A percentile compares a stretch with the other conserved stretches of the same genome.
phyloP scores from a whole-genome alignment of 1,140 invertebrate genomes.

The Hypothenemus hampei region DNA sequence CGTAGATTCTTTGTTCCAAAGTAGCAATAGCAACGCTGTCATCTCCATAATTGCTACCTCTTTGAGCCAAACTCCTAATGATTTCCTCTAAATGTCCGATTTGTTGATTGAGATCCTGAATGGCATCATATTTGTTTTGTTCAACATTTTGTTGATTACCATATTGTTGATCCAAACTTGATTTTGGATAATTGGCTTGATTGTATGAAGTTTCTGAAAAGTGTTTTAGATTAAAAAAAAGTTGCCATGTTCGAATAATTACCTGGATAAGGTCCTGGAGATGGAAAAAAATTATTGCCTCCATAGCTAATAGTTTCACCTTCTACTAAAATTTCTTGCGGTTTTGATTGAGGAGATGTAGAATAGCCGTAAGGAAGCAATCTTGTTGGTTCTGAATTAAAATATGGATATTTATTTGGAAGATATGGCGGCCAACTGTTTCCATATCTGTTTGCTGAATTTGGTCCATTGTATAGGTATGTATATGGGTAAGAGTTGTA shows the following conservation, averaged over 20 bases:
- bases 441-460: conserved; percentile 5
- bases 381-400: neutral
- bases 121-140: conserved; percentile 12
- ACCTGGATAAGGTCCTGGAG: conserved; percentile 11
- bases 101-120: conserved; percentile 33
- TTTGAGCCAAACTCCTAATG: conserved; percentile 31
- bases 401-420: neutral
- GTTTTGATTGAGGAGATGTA: neutral
- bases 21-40: conserved; percentile 31
- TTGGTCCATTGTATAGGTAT: neutral
- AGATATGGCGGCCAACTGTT: too few relatives aligned
- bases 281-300: conserved; percentile 3
- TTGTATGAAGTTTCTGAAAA: conserved; percentile 11
- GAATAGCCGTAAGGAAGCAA: too few relatives aligned
- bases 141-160: conserved; percentile 11
- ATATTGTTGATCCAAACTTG: conserved; percentile 26
- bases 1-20: conserved; percentile 36
- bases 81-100: conserved; percentile 35
- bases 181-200: too few relatives aligned
- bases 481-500: neutral
- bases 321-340: conserved; percentile 4
- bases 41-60: conserved; percentile 30
- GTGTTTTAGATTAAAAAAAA: conserved; percentile 6
- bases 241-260: neutral
- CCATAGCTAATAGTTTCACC: neutral